Percentiles rank a stretch among this genome's conserved stretches.
Evolutionary conservation across 2,113 vertebrate species (phyloP).

Genomic region (Gavia stellata): DNA sequence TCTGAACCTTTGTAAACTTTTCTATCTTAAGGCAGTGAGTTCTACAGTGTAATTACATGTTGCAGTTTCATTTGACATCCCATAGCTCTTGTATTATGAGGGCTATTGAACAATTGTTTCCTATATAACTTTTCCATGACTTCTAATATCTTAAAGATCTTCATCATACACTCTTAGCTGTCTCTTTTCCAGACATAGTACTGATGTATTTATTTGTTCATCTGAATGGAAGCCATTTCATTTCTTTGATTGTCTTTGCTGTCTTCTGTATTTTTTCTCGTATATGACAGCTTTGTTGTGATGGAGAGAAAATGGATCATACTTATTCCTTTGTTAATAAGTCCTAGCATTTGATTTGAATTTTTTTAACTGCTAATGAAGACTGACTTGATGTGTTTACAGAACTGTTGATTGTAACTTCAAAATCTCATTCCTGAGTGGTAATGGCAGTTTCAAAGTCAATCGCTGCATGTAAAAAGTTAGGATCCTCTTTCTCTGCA

Average conservation of each 20-base stretch:
- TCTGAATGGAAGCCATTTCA: neutral
- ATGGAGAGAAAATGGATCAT: neutral
- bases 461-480: neutral
- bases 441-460: neutral
- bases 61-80: conserved; percentile 12
- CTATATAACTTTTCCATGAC: neutral
- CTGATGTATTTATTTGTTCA: neutral
- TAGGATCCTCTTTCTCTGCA: neutral
- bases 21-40: neutral
- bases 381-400: neutral
- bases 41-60: neutral
- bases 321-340: neutral
- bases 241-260: neutral
- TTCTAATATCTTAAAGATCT: neutral
- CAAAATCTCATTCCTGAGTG: neutral
- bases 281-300: neutral
- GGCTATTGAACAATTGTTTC: neutral
- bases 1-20: neutral
- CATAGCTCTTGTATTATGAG: neutral
- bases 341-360: neutral
- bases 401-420: neutral
- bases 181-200: neutral
- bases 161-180: neutral
- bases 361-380: neutral
- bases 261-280: neutral